Evolutionary conservation across 2,888 invertebrate genomes (phyloP), one percentile per base, ranked within the genome.

Genomic region (Volucella zonaria): DNA sequence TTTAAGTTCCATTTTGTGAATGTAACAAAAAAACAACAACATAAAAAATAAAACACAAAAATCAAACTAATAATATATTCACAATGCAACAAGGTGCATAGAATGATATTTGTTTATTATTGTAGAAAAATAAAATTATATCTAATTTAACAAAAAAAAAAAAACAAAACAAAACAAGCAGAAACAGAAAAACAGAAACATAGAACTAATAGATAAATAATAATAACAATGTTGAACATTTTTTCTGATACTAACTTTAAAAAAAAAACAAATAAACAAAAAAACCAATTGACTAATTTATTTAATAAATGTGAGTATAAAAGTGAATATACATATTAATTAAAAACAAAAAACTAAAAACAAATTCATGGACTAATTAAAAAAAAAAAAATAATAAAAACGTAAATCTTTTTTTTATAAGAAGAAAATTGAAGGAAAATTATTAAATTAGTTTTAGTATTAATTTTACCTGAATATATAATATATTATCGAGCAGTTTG

Each of bases 211-310:
- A 86, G 66, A 86, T 80, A 78, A 81, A 66, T 73, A 64, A 77
- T 31, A 81, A 85, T 85, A 88, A 88, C 67, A 87, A 87, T 87
- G 88, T 88, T 71, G 83, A 87, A 87, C 87, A 87, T 88, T 89
- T 89, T 88, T 88, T 89, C 85, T 81, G 66, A 85, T 88, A 87
- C 88, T 88, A 88, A 89, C 87, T 87, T 85, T 87, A 89, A 87
- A 66, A 87, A 87, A 89, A 87, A 66, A 87, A 87, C 87, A 87
- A 54, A 71, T 67, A 61, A 52, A 62, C 45, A 15, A 77, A 49
- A n/a, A 74, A 56, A 62, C 45, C 74, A 70, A 82, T 78, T 86
- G 78, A 82, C 75, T 82, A 75, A 82, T 86, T 86, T 82, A 86
- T 86, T 79, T 71, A 86, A 78, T 86, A 87, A 79, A 81, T 83